These are phyloP conservation scores for Drosophila athabasca DNA, from an alignment of 1,140 invertebrate species.

Conservation along the genomic window DNA sequence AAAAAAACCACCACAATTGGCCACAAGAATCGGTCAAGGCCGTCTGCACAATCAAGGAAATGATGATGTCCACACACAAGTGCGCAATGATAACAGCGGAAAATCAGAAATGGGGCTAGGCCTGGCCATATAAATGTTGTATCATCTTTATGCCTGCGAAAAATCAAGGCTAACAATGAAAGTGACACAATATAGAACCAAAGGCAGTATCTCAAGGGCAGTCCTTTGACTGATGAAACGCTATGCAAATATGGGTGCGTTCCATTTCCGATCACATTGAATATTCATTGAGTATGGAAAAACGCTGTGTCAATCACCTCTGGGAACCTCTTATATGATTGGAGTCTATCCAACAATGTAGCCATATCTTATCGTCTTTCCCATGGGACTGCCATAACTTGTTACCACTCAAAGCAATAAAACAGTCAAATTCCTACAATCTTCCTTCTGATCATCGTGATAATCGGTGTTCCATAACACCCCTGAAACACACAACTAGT, in stretches of 20 bases:
- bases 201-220: slow-evolving; percentile 19
- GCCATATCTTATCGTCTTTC: slow-evolving; percentile 35
- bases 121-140: slow-evolving; percentile 27
- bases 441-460: slow-evolving; percentile 13
- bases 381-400: slow-evolving; percentile 41
- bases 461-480: slow-evolving; percentile 17
- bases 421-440: slow-evolving; percentile 28
- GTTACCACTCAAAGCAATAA: slow-evolving; percentile 24
- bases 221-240: slow-evolving; percentile 18
- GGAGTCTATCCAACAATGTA: slow-evolving; percentile 11
- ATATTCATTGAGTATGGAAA: no score
- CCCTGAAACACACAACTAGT: no score
- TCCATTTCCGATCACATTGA: no score
- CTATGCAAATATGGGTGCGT: slow-evolving; percentile 34
- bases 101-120: slow-evolving; percentile 29
- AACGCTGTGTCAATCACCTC: slow-evolving; percentile 21
- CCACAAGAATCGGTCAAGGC: slow-evolving; percentile 49
- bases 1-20: slow-evolving; percentile 14
- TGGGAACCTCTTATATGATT: slow-evolving; percentile 2
- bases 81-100: slow-evolving; percentile 25
- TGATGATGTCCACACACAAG: slow-evolving; percentile 18
- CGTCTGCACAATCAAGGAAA: slow-evolving; percentile 12
- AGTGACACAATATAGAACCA: slow-evolving; percentile 23
- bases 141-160: slow-evolving; percentile 45
- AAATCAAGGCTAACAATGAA: slow-evolving; percentile 48